Conservation (phyloP, 2,888 invertebrate species). For the Limnephilus marmoratus region DNA sequence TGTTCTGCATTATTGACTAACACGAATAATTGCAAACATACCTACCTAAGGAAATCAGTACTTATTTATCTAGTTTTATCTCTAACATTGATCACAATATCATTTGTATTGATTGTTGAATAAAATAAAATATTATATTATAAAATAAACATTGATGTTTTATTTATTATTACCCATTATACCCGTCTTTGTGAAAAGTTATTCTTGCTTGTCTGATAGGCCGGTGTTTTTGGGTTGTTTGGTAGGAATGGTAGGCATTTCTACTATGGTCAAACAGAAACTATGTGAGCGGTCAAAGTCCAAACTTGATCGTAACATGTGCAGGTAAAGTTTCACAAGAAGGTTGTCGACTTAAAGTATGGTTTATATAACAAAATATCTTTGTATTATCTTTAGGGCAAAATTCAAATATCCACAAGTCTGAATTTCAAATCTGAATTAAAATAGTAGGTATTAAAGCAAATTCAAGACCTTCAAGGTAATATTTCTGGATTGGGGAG, state of each 20-base stretch:
- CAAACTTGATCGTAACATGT: too few relatives aligned
- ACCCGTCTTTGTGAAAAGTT: background rate
- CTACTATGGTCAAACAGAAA: background rate
- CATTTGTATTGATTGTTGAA: slow-evolving; percentile 60
- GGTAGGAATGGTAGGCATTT: background rate
- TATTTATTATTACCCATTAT: background rate
- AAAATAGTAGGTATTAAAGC: too few relatives aligned
- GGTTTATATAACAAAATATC: too few relatives aligned
- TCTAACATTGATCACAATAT: slow-evolving; percentile 55
- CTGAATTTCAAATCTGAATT: too few relatives aligned
- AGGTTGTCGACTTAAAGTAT: too few relatives aligned
- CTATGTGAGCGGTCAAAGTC: too few relatives aligned
- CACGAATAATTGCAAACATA: background rate
- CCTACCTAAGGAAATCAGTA: background rate
- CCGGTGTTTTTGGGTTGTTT: background rate
- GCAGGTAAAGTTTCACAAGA: too few relatives aligned
- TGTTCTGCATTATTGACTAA: background rate
- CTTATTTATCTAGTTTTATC: slow-evolving; percentile 48
- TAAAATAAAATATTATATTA: slow-evolving; percentile 55
- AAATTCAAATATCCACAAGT: too few relatives aligned
- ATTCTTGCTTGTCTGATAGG: background rate
- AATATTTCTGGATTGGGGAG: too few relatives aligned
- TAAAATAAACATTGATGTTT: background rate
- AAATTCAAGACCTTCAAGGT: too few relatives aligned
- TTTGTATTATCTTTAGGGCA: too few relatives aligned